Evolutionary conservation across 1,140 invertebrate genomes (phyloP).

Genomic region (Lysiphlebus fabarum): DNA sequence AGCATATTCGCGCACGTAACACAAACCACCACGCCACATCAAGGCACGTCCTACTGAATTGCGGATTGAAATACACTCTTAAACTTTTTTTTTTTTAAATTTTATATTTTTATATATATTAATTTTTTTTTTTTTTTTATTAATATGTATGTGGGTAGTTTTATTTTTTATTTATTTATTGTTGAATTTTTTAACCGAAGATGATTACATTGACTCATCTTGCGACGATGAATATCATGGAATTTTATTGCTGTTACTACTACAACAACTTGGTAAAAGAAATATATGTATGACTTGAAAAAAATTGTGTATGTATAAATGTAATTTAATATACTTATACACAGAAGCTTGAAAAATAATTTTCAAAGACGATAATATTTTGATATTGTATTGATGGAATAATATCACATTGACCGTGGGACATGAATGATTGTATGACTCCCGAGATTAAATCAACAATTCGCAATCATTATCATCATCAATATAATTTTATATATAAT

Average conservation of each 20-base stretch:
- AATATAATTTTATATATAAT: background rate
- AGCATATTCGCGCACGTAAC: conserved; percentile 51
- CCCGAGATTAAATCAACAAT: conserved; percentile 7
- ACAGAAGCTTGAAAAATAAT: conserved; percentile 1
- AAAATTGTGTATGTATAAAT: background rate
- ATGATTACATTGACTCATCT: background rate
- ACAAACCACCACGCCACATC: conserved; percentile 50
- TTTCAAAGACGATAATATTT: conserved; percentile 22
- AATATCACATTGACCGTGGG: conserved; percentile 12
- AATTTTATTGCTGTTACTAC: no score
- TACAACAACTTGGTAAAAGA: no score
- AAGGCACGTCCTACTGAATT: conserved; percentile 54
- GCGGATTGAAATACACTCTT: conserved; percentile 35
- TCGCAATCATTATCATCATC: conserved; percentile 10
- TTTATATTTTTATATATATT: background rate
- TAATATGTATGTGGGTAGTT: no score
- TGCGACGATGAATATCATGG: background rate
- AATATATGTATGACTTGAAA: no score
- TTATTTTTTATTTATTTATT: no score
- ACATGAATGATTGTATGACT: conserved; percentile 8
- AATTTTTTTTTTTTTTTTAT: background rate
- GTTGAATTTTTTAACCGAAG: no score
- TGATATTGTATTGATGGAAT: conserved; percentile 7
- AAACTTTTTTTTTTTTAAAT: conserved; percentile 31
- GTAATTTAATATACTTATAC: background rate